Base-by-base conservation (phyloP, 2,113 vertebrate species). In the Columbina picui region DNA sequence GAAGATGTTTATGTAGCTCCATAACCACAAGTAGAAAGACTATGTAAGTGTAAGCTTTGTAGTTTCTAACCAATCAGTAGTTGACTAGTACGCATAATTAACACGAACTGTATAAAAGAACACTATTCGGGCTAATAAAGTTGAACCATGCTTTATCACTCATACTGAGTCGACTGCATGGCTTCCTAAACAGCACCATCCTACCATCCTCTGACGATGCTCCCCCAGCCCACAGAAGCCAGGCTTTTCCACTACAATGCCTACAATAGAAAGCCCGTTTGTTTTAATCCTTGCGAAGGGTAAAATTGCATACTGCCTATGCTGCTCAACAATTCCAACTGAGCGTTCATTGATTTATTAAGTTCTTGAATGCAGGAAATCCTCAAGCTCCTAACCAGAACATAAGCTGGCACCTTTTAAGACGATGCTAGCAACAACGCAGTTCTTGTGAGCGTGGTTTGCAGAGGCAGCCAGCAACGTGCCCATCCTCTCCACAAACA, bases 311-410 rank as follows among this genome's bases (percentile, higher is more conserved):
- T n/a, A 25, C 32, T 55, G 27, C 32, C 75, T 19, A 43, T 47
- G 23, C 8, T 7, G 18, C 23, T 85, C 38, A 36, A 68, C 77
- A 65, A 6, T 26, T 39, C 23, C 0, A 0, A 56, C 20, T 1
- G 1, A 25, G 10, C 12, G 43, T 52, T 15, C 9, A 30, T 47
- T 16, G 2, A 25, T 64, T 70, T 67, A 61, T 29, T 50, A 60
- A 50, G 43, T 47, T 56, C 34, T 64, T 47, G 36, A 73, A 57
- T 0, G 6, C 41, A 82, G 8, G 45, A 90, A 74, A 63, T 25
- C 27, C 47, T 45, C 52, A 43, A 56, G 22, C 9, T 4, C 38
- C 10, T 7, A 47, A 13, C 26, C 2, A 7, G 14, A 91, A 50
- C 60, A 50, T 27, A 36, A 61, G 57, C 14, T 83, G 5, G 0